A percentile compares a stretch with the other conserved stretches of the same genome.
These are phyloP conservation scores for Tanytarsus gracilentus DNA, from an alignment of 2,888 invertebrate genomes.

Conservation along the genomic window DNA sequence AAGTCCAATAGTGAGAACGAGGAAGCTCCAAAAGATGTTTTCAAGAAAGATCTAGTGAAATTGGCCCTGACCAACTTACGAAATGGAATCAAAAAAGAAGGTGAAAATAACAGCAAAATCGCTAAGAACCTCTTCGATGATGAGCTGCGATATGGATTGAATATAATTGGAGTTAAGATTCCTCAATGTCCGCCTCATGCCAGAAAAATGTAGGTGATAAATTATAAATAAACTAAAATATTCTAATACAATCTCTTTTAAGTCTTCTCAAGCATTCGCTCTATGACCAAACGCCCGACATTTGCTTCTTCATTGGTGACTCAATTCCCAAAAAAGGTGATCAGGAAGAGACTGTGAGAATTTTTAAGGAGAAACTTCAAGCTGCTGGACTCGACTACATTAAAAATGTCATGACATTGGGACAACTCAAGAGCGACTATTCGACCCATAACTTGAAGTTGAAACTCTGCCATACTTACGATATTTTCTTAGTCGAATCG, in stretches of 20 bases:
- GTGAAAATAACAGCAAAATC: neutral
- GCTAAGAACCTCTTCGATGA: slow-evolving; percentile 21
- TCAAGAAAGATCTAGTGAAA: neutral
- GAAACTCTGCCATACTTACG: slow-evolving; percentile 17
- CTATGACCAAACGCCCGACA: slow-evolving; percentile 6
- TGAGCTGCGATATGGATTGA: slow-evolving; percentile 8
- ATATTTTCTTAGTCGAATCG: slow-evolving; percentile 18
- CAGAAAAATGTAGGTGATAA: slow-evolving; percentile 14
- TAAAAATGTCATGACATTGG: slow-evolving; percentile 8
- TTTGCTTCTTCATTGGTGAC: slow-evolving; percentile 26
- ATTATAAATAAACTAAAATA: neutral
- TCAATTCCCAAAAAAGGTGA: slow-evolving; percentile 1
- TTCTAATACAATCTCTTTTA: too few relatives aligned
- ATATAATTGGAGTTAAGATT: slow-evolving; percentile 10
- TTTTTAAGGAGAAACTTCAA: slow-evolving; percentile 14
- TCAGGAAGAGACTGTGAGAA: slow-evolving; percentile 9
- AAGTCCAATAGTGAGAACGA: neutral
- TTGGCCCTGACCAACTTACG: slow-evolving; percentile 1
- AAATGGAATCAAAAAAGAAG: slow-evolving; percentile 9
- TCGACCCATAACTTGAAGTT: slow-evolving; percentile 11
- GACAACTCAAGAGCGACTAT: slow-evolving; percentile 9
- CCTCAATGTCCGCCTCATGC: slow-evolving; percentile 18
- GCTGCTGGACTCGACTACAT: neutral
- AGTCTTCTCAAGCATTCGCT: slow-evolving; percentile 12
- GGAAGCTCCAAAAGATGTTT: neutral